Base-by-base conservation (phyloP, 2,113 vertebrate species). In the Trochalopteron elliotii region DNA sequence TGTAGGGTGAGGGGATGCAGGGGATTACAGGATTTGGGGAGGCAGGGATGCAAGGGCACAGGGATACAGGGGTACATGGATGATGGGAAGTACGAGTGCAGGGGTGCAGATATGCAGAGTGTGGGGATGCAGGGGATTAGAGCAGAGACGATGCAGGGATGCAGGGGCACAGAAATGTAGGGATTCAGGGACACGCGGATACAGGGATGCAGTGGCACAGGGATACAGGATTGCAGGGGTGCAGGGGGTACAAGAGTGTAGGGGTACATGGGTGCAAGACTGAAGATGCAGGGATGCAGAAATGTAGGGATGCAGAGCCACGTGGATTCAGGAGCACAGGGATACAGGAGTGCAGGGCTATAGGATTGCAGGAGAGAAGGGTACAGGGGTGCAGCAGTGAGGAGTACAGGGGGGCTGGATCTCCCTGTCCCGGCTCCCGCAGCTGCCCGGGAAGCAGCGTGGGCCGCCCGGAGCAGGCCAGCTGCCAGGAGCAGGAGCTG, bases 401-500 rank as follows among this genome's bases (percentile, higher is more conserved):
- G 27, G 53, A 8, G 44, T 37, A 61, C 37, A 2, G 27, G 14
- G 35, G 17, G 28, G 3, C 49, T n/a, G 60, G 20, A 45, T 33
- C 42, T 59, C 12, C 1, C 56, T 28, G 79, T 47, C 71, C 53
- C 1, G 9, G 52, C 60, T 56, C 4, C 24, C 4, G 39, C 86
- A 76, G 76, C 81, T 1, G 17, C 72, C 22, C 23, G 28, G 78
- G 74, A 79, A 95, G 76, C 91, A 72, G 93, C 63, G 91, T 94
- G 94, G 93, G 91, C 91, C 4, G 77, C 84, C 42, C 22, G 19
- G 74, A 16, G 5, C 93, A 40, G 89, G 91, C 27, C 0, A 28
- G 72, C 15, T 88, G 96, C 78, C 95, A 96, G 78, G 21, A 94
- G 78, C 87, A 2, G 4, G 94, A n/a, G 92, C 89, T 89, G 89